A percentile compares a stretch with the other conserved stretches of the same genome.
Evolutionary conservation across 1,140 invertebrate genomes (phyloP).

Genomic region (Schlechtendalia chinensis): DNA sequence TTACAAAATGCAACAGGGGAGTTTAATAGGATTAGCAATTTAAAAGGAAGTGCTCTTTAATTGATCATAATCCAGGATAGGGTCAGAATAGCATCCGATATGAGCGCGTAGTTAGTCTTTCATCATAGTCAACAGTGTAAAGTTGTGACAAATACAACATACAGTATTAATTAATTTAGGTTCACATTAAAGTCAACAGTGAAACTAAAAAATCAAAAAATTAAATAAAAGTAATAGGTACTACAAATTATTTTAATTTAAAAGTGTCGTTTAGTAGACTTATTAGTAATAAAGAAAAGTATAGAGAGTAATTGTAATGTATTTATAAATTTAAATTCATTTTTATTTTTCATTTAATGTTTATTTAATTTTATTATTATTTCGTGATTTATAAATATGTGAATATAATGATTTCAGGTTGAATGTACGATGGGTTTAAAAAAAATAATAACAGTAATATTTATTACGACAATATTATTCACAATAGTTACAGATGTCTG

Average conservation of each 20-base stretch:
- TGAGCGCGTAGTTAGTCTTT: constrained; percentile 3
- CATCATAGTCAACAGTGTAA: constrained; percentile 2
- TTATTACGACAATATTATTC: neutral
- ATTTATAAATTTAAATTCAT: neutral
- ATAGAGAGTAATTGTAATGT: neutral
- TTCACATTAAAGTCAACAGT: neutral
- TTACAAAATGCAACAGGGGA: constrained; percentile 29
- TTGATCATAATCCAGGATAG: constrained; percentile 25
- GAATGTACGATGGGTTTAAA: neutral
- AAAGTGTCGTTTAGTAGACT: neutral
- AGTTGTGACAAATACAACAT: constrained; percentile 17
- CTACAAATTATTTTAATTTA: neutral
- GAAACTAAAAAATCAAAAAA: neutral
- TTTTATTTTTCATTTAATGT: neutral
- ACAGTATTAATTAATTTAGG: neutral
- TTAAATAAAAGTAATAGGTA: neutral
- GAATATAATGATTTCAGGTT: neutral
- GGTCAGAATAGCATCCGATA: constrained; percentile 24
- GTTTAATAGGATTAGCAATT: constrained; percentile 27
- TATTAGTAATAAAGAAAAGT: neutral
- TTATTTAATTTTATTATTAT: neutral
- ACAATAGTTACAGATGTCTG: constrained; percentile 55
- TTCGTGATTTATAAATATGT: no score
- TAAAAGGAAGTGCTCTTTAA: constrained; percentile 42
- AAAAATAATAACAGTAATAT: neutral